Percentiles rank a stretch among this genome's conserved stretches.
Conservation (phyloP, 2,113 vertebrate species). For the Potamarius usumacintae region DNA sequence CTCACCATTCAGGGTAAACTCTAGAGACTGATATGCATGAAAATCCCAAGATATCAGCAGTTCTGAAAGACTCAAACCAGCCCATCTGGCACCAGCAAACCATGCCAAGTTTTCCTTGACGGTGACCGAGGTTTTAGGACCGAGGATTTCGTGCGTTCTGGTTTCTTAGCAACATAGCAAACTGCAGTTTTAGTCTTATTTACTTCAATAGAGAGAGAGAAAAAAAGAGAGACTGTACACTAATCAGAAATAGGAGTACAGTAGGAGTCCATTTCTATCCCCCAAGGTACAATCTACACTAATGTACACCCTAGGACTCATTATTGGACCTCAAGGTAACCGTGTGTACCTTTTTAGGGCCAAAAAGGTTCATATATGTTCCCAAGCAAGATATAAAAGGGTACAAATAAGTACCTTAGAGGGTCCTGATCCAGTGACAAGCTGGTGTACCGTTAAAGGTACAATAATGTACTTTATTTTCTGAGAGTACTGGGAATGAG, state of each 20-base stretch:
- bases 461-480: too few relatives aligned
- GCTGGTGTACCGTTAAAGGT: too few relatives aligned
- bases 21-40: neutral
- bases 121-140: neutral
- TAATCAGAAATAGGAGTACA: too few relatives aligned
- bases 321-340: too few relatives aligned
- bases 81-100: neutral
- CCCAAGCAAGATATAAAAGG: too few relatives aligned
- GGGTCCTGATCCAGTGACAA: too few relatives aligned
- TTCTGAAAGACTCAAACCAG: neutral
- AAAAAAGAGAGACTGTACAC: neutral
- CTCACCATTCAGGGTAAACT: neutral
- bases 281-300: too few relatives aligned
- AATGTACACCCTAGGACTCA: too few relatives aligned
- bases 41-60: neutral
- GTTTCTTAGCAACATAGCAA: constrained; percentile 1
- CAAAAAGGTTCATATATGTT: too few relatives aligned
- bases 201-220: neutral
- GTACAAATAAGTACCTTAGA: too few relatives aligned
- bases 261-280: too few relatives aligned
- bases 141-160: neutral
- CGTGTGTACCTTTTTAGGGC: too few relatives aligned
- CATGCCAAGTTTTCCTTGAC: neutral
- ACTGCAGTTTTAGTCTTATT: neutral
- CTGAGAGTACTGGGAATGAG: neutral